Conservation (phyloP, 2,888 invertebrate species). For the Cancer borealis region DNA sequence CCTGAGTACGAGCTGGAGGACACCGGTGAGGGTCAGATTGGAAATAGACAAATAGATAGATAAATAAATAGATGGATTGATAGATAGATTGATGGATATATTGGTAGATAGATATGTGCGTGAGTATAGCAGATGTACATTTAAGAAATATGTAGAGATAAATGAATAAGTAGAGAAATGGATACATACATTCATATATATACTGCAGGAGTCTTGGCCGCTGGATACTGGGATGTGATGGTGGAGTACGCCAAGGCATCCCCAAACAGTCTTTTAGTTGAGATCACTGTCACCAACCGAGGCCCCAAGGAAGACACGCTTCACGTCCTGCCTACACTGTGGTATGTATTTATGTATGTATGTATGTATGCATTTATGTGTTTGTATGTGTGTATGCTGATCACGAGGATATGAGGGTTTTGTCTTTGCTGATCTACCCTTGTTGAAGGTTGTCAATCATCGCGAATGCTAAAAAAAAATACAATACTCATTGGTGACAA, state of each 20-base stretch:
- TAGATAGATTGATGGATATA: neutral
- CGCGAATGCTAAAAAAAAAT: neutral
- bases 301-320: constrained; percentile 79
- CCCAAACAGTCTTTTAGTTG: constrained; percentile 79
- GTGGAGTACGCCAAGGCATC: constrained; percentile 80
- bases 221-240: constrained; percentile 80
- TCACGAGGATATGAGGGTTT: neutral
- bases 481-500: neutral
- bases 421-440: neutral
- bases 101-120: no score
- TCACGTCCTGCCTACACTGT: constrained; percentile 80
- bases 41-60: neutral
- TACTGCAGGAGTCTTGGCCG: constrained; percentile 46
- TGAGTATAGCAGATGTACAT: no score
- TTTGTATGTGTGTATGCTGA: neutral
- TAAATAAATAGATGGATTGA: neutral
- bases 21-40: constrained; percentile 78
- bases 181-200: no score
- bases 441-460: neutral
- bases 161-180: no score
- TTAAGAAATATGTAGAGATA: no score
- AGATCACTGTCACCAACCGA: constrained; percentile 79
- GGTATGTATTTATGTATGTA: constrained; percentile 77
- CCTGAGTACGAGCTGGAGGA: constrained; percentile 80
- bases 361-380: neutral